A percentile compares a stretch with the other conserved stretches of the same genome.
These are phyloP conservation scores for Drosophila insularis DNA, from an alignment of 1,140 invertebrate genomes.

Conservation along the genomic window DNA sequence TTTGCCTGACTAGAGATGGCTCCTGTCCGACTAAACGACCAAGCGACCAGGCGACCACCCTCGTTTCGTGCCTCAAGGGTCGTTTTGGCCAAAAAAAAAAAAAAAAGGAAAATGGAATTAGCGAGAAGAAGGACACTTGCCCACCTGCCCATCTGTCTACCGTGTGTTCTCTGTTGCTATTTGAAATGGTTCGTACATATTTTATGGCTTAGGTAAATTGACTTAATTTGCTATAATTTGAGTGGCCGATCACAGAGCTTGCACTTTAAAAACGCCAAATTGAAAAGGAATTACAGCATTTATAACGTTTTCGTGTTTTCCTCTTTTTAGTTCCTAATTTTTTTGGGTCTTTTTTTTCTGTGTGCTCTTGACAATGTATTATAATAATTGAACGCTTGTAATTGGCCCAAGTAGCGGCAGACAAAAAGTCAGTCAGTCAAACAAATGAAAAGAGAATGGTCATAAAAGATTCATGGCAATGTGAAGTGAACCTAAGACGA, in stretches of 20 bases:
- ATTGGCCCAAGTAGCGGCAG: conserved; percentile 69
- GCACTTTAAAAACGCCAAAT: conserved; percentile 70
- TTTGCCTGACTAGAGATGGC: conserved; percentile 35
- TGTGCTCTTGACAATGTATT: conserved; percentile 71
- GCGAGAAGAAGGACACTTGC: conserved; percentile 48
- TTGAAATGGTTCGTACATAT: conserved; percentile 65
- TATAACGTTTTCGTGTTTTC: conserved; percentile 16
- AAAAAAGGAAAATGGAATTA: conserved; percentile 64
- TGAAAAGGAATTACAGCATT: conserved; percentile 60
- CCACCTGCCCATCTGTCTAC: conserved; percentile 25
- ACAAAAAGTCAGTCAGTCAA: conserved; percentile 40
- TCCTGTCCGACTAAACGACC: not conserved
- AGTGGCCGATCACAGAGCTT: conserved; percentile 30
- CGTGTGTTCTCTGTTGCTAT: conserved; percentile 27
- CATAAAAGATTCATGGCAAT: conserved; percentile 71
- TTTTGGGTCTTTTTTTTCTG: conserved; percentile 21
- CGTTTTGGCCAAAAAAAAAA: conserved; percentile 66
- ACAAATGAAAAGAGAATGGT: conserved; percentile 28
- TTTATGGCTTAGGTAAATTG: conserved; percentile 76
- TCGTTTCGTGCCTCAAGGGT: conserved; percentile 26
- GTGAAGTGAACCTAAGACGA: conserved; percentile 69
- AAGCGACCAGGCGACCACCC: not conserved
- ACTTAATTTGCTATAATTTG: conserved; percentile 77
- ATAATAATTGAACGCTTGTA: conserved; percentile 82
- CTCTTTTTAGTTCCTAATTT: not conserved